Conservation (phyloP, 2,797 vertebrate genomes). For the Craterocephalus amniculus region DNA sequence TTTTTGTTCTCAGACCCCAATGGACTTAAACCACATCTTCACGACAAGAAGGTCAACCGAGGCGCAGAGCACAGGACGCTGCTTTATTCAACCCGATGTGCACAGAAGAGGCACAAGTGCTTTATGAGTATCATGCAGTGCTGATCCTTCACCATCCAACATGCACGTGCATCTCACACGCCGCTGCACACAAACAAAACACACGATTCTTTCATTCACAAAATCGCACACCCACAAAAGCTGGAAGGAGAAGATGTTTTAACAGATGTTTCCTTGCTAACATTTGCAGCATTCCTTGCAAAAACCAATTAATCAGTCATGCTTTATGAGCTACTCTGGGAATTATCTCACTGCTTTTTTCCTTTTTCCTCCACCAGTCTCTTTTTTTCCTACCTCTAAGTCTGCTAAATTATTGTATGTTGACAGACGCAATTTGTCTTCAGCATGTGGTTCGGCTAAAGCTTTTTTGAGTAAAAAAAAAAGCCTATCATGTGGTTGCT, state of each 20-base stretch:
- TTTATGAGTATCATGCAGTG: constrained; percentile 66
- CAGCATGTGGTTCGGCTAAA: constrained; percentile 48
- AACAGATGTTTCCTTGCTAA: constrained; percentile 60
- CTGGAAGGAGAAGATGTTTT: constrained; percentile 42
- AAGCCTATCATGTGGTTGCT: constrained; percentile 25
- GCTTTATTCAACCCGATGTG: constrained; percentile 44
- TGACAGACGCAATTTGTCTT: constrained; percentile 29
- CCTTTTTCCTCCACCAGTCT: constrained; percentile 6
- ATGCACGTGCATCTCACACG: constrained; percentile 49
- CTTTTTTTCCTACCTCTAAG: constrained; percentile 2
- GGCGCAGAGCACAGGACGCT: constrained; percentile 17
- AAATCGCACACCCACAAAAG: constrained; percentile 47
- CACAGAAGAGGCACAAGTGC: constrained; percentile 34
- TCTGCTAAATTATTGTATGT: constrained; percentile 17
- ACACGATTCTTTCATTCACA: constrained; percentile 13
- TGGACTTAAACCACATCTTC: constrained; percentile 30
- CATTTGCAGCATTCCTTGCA: constrained; percentile 64
- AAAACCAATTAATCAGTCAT: constrained; percentile 64
- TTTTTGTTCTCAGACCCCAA: constrained; percentile 10
- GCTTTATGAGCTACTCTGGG: constrained; percentile 46
- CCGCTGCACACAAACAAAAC: constrained; percentile 15
- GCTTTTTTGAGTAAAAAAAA: constrained; percentile 36
- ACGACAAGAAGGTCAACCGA: constrained; percentile 23
- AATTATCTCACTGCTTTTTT: background rate
- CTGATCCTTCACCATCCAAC: constrained; percentile 63